phyloP scores from a whole-genome alignment of 2,113 vertebrate species.

The Oreocharis arfaki region DNA sequence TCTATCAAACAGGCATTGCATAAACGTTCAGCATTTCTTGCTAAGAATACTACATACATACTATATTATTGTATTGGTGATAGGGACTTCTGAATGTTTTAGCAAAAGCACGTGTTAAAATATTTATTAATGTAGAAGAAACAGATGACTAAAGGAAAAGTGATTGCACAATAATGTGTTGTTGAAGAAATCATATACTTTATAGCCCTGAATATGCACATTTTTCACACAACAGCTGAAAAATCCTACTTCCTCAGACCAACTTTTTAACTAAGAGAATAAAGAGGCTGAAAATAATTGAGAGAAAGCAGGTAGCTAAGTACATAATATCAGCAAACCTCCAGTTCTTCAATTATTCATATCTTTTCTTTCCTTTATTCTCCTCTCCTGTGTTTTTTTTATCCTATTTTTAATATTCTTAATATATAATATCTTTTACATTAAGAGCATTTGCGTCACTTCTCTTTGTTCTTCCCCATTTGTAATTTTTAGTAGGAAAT shows the following conservation, averaged over 20 bases:
- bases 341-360: background rate
- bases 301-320: background rate
- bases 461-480: background rate
- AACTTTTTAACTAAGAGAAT: conserved; percentile 37
- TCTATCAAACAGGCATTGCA: background rate
- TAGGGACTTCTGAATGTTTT: background rate
- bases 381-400: background rate
- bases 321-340: background rate
- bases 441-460: background rate
- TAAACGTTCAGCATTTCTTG: background rate
- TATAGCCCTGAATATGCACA: background rate
- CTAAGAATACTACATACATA: background rate
- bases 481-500: background rate
- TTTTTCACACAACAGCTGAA: background rate
- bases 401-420: background rate
- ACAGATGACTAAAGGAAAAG: background rate
- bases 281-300: background rate
- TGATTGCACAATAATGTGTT: background rate
- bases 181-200: background rate
- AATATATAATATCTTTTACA: background rate
- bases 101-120: background rate
- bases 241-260: background rate
- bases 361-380: background rate
- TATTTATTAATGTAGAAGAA: background rate
- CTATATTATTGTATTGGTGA: background rate